Evolutionary conservation across 1,140 invertebrate species (phyloP).

Genomic region (Drosophila kohkoa): DNA sequence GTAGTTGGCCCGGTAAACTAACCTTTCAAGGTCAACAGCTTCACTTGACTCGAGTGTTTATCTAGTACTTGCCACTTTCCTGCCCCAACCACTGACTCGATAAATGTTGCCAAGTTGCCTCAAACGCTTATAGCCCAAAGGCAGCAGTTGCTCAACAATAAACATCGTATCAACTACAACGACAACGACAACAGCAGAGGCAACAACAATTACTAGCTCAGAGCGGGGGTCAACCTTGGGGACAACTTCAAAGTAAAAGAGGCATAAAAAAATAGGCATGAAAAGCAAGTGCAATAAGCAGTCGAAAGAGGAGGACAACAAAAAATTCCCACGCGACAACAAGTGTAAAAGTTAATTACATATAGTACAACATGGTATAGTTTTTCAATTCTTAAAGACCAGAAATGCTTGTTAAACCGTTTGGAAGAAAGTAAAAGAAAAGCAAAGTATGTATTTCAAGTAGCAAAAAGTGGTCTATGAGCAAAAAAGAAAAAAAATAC

Average conservation of each 20-base stretch:
- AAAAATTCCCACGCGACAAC: slow-evolving; percentile 50
- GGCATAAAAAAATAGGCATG: slow-evolving; percentile 1
- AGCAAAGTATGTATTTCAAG: slow-evolving; percentile 20
- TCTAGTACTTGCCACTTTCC: slow-evolving; percentile 30
- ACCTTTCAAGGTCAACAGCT: slow-evolving; percentile 38
- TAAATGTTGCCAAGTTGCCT: slow-evolving; percentile 9
- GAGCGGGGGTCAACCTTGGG: slow-evolving; percentile 38
- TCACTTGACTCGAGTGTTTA: slow-evolving; percentile 23
- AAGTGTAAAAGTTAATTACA: slow-evolving; percentile 44
- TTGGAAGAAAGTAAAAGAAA: slow-evolving; percentile 53
- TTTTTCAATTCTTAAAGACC: slow-evolving; percentile 46
- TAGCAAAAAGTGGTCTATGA: slow-evolving; percentile 10
- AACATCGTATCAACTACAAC: not conserved
- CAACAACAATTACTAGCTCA: slow-evolving; percentile 8
- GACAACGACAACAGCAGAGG: not conserved
- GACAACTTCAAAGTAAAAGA: slow-evolving; percentile 43
- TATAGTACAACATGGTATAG: slow-evolving; percentile 30
- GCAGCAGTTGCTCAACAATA: slow-evolving; percentile 38
- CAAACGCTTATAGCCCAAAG: slow-evolving; percentile 7
- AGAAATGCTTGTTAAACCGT: slow-evolving; percentile 17
- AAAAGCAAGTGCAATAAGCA: slow-evolving; percentile 43
- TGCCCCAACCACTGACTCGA: slow-evolving; percentile 6
- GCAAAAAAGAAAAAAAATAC: slow-evolving; percentile 1
- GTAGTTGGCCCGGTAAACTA: slow-evolving; percentile 3
- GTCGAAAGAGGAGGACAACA: slow-evolving; percentile 26